Percentiles rank a stretch among this genome's conserved stretches.
These are phyloP conservation scores for Petrolisthes manimaculis DNA, from an alignment of 2,888 invertebrate genomes.

Conservation along the genomic window DNA sequence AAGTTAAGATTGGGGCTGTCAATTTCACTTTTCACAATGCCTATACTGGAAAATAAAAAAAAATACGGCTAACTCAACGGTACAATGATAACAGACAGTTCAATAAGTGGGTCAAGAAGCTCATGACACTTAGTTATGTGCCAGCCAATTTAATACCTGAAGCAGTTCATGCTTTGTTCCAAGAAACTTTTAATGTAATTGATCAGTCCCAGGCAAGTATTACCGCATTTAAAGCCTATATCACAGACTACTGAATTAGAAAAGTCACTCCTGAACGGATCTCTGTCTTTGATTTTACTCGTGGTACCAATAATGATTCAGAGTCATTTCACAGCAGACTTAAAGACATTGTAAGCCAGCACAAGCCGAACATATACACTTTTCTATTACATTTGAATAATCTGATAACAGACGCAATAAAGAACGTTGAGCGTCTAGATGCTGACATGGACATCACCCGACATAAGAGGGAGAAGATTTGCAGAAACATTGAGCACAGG, in stretches of 20 bases:
- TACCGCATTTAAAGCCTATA: too few relatives aligned
- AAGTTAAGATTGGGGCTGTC: conserved; percentile 28
- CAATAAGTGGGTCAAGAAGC: conserved; percentile 7
- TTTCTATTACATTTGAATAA: too few relatives aligned
- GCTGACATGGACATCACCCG: neutral
- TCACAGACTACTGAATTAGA: too few relatives aligned
- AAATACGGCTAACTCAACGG: conserved; percentile 10
- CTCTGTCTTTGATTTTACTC: neutral
- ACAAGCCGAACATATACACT: too few relatives aligned
- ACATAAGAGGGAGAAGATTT: neutral
- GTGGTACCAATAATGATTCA: neutral
- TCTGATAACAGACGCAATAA: neutral
- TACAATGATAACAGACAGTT: conserved; percentile 20
- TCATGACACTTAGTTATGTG: conserved; percentile 15
- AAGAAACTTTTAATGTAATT: neutral
- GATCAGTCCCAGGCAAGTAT: neutral
- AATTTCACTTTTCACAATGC: conserved; percentile 9
- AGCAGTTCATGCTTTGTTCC: too few relatives aligned
- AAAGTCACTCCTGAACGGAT: too few relatives aligned
- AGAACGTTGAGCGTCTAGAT: neutral
- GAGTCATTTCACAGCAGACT: too few relatives aligned
- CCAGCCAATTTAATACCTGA: too few relatives aligned
- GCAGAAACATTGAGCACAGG: neutral
- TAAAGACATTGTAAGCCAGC: too few relatives aligned
- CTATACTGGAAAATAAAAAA: conserved; percentile 21